These are phyloP conservation scores for Vultur gryphus DNA, from an alignment of 2,797 vertebrate species.

Conservation along the genomic window DNA sequence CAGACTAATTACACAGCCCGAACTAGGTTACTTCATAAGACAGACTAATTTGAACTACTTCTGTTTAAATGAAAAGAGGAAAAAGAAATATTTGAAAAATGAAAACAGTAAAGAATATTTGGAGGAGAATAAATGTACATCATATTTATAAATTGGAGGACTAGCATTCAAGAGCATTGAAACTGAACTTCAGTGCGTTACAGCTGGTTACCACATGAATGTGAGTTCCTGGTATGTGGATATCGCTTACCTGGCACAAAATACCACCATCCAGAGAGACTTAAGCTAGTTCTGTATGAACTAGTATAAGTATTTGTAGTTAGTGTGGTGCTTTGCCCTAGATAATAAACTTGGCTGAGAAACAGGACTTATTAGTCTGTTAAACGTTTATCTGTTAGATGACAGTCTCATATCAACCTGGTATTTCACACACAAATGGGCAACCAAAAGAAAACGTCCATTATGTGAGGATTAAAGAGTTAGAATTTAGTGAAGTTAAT, in stretches of 20 bases:
- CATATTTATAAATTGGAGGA: neutral
- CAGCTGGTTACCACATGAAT: neutral
- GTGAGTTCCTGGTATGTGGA: neutral
- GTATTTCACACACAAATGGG: neutral
- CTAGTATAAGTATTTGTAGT: neutral
- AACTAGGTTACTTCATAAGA: neutral
- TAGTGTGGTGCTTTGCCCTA: neutral
- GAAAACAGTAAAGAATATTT: neutral
- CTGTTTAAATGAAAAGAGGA: neutral
- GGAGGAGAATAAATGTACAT: neutral
- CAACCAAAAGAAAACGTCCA: neutral
- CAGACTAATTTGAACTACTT: neutral
- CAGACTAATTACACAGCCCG: neutral
- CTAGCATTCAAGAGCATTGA: neutral
- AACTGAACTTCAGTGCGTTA: neutral
- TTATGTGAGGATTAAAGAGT: neutral
- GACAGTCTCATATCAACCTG: neutral
- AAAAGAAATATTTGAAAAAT: neutral
- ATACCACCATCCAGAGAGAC: neutral
- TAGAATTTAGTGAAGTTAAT: neutral
- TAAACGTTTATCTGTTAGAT: neutral
- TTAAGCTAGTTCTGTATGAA: neutral
- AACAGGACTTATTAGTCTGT: neutral
- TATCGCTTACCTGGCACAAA: neutral
- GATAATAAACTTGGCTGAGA: neutral